phyloP scores from a whole-genome alignment of 2,888 invertebrate genomes.

The Leucophenga maculata region DNA sequence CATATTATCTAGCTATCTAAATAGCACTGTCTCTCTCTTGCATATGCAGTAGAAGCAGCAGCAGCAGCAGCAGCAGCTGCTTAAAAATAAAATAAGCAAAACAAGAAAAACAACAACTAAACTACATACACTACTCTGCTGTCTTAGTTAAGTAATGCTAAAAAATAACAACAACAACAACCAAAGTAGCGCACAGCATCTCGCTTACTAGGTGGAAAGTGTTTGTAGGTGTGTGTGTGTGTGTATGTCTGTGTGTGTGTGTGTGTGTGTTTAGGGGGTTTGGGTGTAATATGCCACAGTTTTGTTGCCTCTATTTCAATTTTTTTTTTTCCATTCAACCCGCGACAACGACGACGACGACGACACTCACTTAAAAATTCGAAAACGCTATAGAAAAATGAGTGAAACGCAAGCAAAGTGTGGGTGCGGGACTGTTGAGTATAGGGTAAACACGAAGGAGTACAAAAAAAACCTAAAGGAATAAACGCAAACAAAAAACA shows the following conservation, averaged over 20 bases:
- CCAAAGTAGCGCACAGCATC: slow-evolving; percentile 6
- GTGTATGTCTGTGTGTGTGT: no score
- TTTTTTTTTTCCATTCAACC: slow-evolving; percentile 22
- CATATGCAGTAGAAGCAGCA: no score
- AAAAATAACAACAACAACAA: slow-evolving; percentile 2
- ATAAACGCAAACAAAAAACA: slow-evolving; percentile 10
- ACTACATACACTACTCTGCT: background rate
- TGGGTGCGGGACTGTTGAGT: background rate
- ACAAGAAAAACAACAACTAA: slow-evolving; percentile 35
- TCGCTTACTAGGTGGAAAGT: background rate
- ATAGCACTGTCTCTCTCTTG: background rate
- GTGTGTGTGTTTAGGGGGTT: no score
- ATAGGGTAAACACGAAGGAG: slow-evolving; percentile 9
- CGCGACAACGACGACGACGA: slow-evolving; percentile 45
- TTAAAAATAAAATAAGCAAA: slow-evolving; percentile 25
- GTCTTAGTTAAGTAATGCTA: slow-evolving; percentile 8
- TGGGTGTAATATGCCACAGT: no score
- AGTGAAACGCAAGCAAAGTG: slow-evolving; percentile 54
- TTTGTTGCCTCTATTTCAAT: slow-evolving; percentile 21
- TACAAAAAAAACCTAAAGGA: slow-evolving; percentile 22
- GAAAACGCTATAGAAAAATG: slow-evolving; percentile 62
- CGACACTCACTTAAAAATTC: slow-evolving; percentile 62
- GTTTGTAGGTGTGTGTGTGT: background rate
- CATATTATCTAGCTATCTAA: background rate
- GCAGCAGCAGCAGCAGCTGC: no score